phyloP scores from a whole-genome alignment of 2,888 invertebrate species.

The Laothoe populi region DNA sequence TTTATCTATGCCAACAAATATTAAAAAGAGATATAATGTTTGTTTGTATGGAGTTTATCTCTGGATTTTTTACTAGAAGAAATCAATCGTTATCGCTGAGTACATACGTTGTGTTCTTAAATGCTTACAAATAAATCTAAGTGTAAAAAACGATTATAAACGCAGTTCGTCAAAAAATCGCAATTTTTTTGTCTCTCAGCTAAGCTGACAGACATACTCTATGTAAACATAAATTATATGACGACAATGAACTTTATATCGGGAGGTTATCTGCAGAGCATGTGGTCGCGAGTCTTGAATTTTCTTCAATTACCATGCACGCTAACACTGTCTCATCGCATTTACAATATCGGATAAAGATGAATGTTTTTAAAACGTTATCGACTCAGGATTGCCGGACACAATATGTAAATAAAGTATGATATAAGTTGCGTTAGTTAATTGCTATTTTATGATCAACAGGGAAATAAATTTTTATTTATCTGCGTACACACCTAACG shows the following conservation, averaged over 20 bases:
- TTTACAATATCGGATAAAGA: slow-evolving; percentile 6
- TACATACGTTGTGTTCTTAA: no score
- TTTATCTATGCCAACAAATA: no score
- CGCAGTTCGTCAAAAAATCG: no score
- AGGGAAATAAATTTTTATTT: slow-evolving; percentile 25
- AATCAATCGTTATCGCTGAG: no score
- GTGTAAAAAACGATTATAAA: no score
- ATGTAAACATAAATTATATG: slow-evolving; percentile 34
- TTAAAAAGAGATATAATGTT: no score
- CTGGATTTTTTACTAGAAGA: no score
- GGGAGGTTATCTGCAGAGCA: slow-evolving; percentile 56
- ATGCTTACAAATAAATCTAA: no score
- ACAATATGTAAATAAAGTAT: not conserved
- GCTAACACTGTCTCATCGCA: not conserved
- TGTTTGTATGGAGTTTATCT: no score
- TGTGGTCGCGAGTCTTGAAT: slow-evolving; percentile 49
- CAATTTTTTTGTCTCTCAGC: not conserved
- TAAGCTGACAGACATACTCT: not conserved
- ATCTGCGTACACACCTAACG: slow-evolving; percentile 12
- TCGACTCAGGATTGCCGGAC: not conserved
- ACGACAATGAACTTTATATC: slow-evolving; percentile 60
- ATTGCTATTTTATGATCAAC: slow-evolving; percentile 22
- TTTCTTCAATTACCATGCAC: slow-evolving; percentile 31
- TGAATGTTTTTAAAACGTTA: not conserved
- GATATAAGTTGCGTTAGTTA: slow-evolving; percentile 2